A percentile compares a stretch with the other conserved stretches of the same genome.
phyloP scores from a whole-genome alignment of 2,113 vertebrate genomes.

The Gallinago media region DNA sequence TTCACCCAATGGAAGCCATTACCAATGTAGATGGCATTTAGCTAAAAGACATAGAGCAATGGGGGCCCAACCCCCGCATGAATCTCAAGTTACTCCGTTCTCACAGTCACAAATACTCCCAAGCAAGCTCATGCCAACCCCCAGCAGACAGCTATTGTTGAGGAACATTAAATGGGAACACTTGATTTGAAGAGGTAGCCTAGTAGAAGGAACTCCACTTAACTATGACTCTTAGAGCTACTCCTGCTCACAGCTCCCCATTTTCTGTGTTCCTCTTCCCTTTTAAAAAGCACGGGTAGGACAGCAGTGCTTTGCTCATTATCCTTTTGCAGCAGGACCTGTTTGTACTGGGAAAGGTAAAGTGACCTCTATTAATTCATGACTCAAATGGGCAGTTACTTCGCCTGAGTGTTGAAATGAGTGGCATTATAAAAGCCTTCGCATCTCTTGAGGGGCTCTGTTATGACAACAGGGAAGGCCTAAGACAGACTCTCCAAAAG shows the following conservation, averaged over 20 bases:
- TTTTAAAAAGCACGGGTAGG: not conserved
- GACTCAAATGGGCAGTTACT: not conserved
- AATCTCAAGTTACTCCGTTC: not conserved
- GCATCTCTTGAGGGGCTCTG: not conserved
- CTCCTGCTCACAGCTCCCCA: not conserved
- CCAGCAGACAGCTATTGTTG: not conserved
- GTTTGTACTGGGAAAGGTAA: not conserved
- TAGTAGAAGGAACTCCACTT: not conserved
- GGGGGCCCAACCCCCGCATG: accelerated
- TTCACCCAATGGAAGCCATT: not conserved
- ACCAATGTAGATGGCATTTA: not conserved
- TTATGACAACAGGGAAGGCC: not conserved
- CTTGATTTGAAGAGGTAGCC: not conserved
- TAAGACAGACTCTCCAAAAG: not conserved
- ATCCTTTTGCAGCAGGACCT: not conserved
- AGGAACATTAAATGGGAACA: not conserved
- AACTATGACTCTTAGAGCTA: not conserved
- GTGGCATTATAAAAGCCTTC: not conserved
- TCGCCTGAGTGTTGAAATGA: not conserved
- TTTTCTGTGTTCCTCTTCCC: not conserved
- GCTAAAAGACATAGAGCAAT: not conserved
- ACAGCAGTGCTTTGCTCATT: not conserved
- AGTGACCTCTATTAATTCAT: not conserved
- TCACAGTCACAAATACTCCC: not conserved
- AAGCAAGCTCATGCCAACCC: not conserved